Evolutionary conservation across 1,140 invertebrate genomes (phyloP), one percentile per base, ranked within the genome.

Genomic region (Drosophila prosaltans): DNA sequence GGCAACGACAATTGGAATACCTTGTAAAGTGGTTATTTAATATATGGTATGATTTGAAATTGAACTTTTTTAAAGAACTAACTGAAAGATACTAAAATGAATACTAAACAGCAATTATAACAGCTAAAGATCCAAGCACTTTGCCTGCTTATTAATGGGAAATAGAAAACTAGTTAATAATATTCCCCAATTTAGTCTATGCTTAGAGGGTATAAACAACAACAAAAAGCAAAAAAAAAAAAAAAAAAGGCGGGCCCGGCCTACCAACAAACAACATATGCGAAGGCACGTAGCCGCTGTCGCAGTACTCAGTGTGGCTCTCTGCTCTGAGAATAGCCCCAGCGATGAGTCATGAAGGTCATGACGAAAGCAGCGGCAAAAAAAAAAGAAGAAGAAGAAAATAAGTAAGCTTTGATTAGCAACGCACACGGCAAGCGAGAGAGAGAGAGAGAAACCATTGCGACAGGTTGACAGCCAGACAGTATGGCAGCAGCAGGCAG

Each of bases 321-420:
- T n/a, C 24, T 10, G n/a, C 8, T 8, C 3, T 60, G 10, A 40
- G 58, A 41, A 40, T n/a, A 72, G 72, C 73, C 74, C 59, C 72
- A 88, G 80, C 85, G 90, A 91, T 91, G 90, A 91, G 90, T 91
- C 90, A 91, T 91, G 90, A 91, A 91, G 90, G 90, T 91, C 90
- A 91, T 91, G 90, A 91, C 90, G 90, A 91, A 91, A 91, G 85
- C 90, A 80, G 84, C 79, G 77, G 70, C 80, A 89, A 83, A 88
- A 89, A 80, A 79, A 64, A 30, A 30, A 30, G 83, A 80, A 88
- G 82, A 80, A 80, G 66, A 78, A 67, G 43, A 66, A 82, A 82
- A 82, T 78, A 67, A 80, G 71, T 75, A 65, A 72, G 82, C 82
- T 86, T 88, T 88, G 82, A 86, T 86, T 86, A 86, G 82, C 66